A percentile compares a stretch with the other conserved stretches of the same genome.
Evolutionary conservation across 1,140 invertebrate species (phyloP).

Genomic region (Trichonephila clavipes): DNA sequence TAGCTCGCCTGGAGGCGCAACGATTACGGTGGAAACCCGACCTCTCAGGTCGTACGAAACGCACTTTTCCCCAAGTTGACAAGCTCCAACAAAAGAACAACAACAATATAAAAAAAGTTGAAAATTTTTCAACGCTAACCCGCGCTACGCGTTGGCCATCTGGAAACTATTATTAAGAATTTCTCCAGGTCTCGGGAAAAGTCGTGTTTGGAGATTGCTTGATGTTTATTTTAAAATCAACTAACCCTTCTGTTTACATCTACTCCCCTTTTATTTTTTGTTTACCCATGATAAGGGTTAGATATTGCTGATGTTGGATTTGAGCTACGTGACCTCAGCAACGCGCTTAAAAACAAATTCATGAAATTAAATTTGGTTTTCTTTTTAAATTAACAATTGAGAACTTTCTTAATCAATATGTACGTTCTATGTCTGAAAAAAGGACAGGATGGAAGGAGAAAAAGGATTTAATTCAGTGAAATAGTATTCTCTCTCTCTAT

Average conservation of each 20-base stretch:
- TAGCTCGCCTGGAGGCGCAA: background rate
- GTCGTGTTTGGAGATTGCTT: background rate
- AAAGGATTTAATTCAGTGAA: no score
- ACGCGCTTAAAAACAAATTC: background rate
- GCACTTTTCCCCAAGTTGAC: background rate
- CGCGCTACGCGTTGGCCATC: slow-evolving; percentile 15
- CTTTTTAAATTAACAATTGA: no score
- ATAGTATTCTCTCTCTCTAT: no score
- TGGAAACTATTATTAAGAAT: background rate
- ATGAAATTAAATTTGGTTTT: no score
- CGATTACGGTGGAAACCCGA: background rate
- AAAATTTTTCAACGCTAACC: background rate
- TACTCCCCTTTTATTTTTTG: background rate
- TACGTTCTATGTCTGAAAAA: no score
- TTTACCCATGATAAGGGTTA: background rate
- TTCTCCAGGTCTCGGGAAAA: background rate
- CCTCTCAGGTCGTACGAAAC: background rate
- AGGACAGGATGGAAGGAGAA: no score
- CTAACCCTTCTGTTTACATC: background rate
- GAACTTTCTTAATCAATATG: no score
- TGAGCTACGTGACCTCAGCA: background rate
- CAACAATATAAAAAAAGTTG: background rate
- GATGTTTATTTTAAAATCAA: background rate
- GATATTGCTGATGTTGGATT: background rate
- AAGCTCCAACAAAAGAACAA: background rate